Percentiles rank a stretch among this genome's conserved stretches.
Conservation (phyloP, 2,888 invertebrate species). For the Agriopis aurantiaria region DNA sequence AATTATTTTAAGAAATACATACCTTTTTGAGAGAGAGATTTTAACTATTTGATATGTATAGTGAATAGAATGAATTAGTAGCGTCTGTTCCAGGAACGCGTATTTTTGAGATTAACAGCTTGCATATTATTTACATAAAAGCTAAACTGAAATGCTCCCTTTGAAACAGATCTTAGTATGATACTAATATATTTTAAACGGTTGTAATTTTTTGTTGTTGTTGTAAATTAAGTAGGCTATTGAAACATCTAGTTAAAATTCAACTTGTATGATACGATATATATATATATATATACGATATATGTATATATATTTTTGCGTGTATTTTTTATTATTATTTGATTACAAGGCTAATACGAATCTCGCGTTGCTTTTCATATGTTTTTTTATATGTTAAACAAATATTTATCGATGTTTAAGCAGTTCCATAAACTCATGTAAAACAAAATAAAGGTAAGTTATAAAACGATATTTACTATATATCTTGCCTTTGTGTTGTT, state of each 20-base stretch:
- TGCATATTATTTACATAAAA: not conserved
- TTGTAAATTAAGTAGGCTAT: no score
- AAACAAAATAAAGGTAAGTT: not conserved
- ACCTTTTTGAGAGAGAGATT: constrained; percentile 13
- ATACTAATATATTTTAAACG: not conserved
- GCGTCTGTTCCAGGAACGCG: not conserved
- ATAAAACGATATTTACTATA: not conserved
- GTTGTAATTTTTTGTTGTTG: not conserved
- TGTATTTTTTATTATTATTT: constrained; percentile 23
- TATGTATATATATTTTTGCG: no score
- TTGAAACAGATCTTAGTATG: not conserved
- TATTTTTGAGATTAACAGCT: constrained; percentile 5
- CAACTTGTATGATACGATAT: no score
- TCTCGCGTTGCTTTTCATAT: constrained; percentile 49
- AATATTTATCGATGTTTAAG: not conserved
- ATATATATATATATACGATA: no score
- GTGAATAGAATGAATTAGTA: not conserved
- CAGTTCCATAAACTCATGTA: not conserved
- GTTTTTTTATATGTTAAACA: constrained; percentile 11
- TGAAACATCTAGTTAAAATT: not conserved
- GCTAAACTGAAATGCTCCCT: not conserved
- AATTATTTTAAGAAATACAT: constrained; percentile 13
- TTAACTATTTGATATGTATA: not conserved
- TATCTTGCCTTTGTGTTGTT: no score
- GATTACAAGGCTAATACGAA: constrained; percentile 51